Evolutionary conservation across 2,797 vertebrate species (phyloP).

Genomic region (Poecile montanus): DNA sequence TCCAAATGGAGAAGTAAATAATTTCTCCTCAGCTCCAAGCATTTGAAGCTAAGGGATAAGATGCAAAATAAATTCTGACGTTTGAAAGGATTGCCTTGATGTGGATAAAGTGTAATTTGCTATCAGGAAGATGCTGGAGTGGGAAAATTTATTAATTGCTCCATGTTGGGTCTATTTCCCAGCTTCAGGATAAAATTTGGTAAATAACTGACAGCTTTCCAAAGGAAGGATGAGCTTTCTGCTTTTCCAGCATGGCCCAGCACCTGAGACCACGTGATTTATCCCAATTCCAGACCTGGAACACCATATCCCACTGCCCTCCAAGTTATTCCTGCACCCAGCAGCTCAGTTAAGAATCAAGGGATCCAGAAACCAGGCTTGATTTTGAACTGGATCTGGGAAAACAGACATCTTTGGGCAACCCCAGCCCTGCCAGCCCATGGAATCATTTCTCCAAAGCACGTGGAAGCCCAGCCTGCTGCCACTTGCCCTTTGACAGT

Average conservation of each 20-base stretch:
- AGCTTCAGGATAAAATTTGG: neutral
- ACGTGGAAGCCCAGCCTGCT: neutral
- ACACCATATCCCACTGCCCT: neutral
- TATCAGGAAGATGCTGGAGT: neutral
- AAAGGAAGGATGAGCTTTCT: neutral
- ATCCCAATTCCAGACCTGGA: neutral
- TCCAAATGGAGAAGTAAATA: neutral
- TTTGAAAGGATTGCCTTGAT: neutral
- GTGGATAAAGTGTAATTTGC: neutral
- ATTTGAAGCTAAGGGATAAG: neutral
- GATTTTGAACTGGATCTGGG: neutral
- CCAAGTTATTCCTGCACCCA: neutral
- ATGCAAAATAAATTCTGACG: fast-evolving
- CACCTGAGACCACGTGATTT: fast-evolving
- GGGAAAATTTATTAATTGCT: neutral
- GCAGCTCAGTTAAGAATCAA: neutral
- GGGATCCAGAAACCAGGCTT: neutral
- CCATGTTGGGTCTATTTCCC: neutral
- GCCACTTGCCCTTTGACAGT: neutral
- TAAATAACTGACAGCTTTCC: neutral
- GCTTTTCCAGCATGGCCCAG: neutral
- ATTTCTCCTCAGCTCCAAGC: neutral
- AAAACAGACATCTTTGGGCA: neutral
- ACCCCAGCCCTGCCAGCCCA: neutral
- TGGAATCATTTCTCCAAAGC: neutral